Percentiles rank a stretch among this genome's conserved stretches.
Conservation (phyloP, 1,140 invertebrate genomes). For the Rhynchophorus ferrugineus region DNA sequence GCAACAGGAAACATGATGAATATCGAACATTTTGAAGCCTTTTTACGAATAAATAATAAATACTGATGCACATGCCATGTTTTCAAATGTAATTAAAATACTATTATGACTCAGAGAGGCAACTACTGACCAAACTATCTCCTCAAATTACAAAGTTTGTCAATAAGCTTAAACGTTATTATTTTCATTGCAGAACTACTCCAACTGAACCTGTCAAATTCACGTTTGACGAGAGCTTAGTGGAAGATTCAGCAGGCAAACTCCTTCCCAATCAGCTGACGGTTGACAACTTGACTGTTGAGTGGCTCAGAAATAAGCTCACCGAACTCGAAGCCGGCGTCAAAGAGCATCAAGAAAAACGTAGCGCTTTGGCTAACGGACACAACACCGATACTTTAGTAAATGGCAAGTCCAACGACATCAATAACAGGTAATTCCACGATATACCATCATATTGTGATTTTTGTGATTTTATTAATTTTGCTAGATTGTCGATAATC, state of each 20-base stretch:
- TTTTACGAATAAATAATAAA: too few relatives aligned
- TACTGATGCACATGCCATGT: too few relatives aligned
- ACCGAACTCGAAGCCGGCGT: slow-evolving; percentile 65
- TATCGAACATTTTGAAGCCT: too few relatives aligned
- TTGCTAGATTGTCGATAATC: slow-evolving; percentile 25
- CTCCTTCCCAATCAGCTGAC: slow-evolving; percentile 74
- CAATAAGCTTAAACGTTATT: too few relatives aligned
- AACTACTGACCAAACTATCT: too few relatives aligned
- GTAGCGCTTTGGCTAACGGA: slow-evolving; percentile 34
- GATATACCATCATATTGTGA: neutral
- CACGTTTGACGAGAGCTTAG: slow-evolving; percentile 74
- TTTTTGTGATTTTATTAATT: neutral
- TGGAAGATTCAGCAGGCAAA: slow-evolving; percentile 76
- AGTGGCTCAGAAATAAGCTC: slow-evolving; percentile 71
- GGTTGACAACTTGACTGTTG: slow-evolving; percentile 84
- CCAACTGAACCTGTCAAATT: slow-evolving; percentile 67
- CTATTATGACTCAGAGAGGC: too few relatives aligned
- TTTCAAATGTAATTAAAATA: too few relatives aligned
- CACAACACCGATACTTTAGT: slow-evolving; percentile 21
- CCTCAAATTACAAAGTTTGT: too few relatives aligned
- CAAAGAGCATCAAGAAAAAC: slow-evolving; percentile 60
- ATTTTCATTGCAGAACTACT: slow-evolving; percentile 55
- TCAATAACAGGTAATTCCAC: slow-evolving; percentile 34
- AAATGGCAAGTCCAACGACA: slow-evolving; percentile 36
- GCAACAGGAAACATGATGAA: too few relatives aligned